Percentiles rank a stretch among this genome's conserved stretches.
Conservation (phyloP, 2,888 invertebrate species). For the Hipparchia sbordonii region DNA sequence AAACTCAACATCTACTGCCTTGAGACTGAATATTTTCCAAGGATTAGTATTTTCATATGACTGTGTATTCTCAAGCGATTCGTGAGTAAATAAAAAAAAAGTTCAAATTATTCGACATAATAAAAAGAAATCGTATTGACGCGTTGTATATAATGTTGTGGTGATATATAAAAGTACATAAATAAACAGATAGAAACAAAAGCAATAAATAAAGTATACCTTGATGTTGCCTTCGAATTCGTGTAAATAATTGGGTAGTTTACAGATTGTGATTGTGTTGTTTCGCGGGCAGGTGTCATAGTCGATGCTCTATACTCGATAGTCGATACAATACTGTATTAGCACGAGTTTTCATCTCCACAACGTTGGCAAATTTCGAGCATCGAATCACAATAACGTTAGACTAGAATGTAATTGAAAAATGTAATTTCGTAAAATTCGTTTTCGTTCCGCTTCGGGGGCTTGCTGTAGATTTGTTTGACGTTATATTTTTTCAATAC, state of each 20-base stretch:
- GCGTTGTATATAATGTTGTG: slow-evolving; percentile 72
- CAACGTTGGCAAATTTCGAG: too few species aligned
- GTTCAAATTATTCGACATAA: slow-evolving; percentile 68
- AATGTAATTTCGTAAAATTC: too few species aligned
- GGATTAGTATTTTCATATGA: slow-evolving; percentile 55
- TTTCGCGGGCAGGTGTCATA: slow-evolving; percentile 51
- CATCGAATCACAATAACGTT: neutral
- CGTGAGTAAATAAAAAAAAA: slow-evolving; percentile 44
- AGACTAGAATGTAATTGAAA: too few species aligned
- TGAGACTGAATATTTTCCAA: slow-evolving; percentile 72
- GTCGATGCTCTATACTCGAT: slow-evolving; percentile 34
- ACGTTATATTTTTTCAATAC: too few species aligned
- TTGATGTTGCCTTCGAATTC: slow-evolving; percentile 79
- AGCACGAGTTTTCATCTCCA: too few species aligned
- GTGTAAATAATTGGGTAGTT: slow-evolving; percentile 60
- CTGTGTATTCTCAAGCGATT: slow-evolving; percentile 49
- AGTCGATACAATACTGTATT: slow-evolving; percentile 30
- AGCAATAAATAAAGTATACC: slow-evolving; percentile 83
- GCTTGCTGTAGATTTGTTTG: too few species aligned
- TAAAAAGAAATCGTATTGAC: slow-evolving; percentile 37
- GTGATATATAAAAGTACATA: slow-evolving; percentile 79
- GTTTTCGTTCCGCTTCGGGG: too few species aligned
- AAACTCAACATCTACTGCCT: slow-evolving; percentile 50
- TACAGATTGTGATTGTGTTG: slow-evolving; percentile 56
- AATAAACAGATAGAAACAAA: slow-evolving; percentile 69